A percentile compares a stretch with the other conserved stretches of the same genome.
Conservation (phyloP, 2,888 invertebrate genomes). For the Apamea sordens region DNA sequence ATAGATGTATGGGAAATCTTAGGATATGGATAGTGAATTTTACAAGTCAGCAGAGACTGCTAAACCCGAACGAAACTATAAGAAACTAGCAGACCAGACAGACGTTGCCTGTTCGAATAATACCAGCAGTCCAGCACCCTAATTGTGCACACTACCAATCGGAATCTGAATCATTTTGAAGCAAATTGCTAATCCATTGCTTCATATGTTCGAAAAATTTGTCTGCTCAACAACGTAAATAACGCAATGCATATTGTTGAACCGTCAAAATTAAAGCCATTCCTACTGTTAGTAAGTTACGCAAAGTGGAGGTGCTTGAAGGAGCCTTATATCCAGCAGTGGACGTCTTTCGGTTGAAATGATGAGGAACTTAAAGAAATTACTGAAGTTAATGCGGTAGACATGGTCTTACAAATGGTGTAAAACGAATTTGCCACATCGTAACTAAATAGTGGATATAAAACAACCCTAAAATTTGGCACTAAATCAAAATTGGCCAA, state of each 20-base stretch:
- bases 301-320: too few relatives aligned
- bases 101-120: not conserved
- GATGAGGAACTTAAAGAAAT: not conserved
- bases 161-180: too few relatives aligned
- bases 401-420: not conserved
- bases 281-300: too few relatives aligned
- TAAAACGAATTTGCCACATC: not conserved
- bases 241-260: too few relatives aligned
- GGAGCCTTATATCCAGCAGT: too few relatives aligned
- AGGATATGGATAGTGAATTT: not conserved
- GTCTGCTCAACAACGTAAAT: too few relatives aligned
- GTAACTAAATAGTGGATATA: not conserved
- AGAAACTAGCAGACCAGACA: not conserved
- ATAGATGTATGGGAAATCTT: too few relatives aligned
- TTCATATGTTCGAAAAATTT: too few relatives aligned
- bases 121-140: not conserved
- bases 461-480: not conserved
- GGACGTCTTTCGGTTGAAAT: not conserved
- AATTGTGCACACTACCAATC: too few relatives aligned
- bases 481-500: not conserved
- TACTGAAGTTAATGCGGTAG: not conserved
- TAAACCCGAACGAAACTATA: too few relatives aligned
- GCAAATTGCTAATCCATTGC: too few relatives aligned
- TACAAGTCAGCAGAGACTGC: not conserved
- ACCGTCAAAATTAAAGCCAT: too few relatives aligned